These are phyloP conservation scores for Drosophila nigritarsus DNA, from an alignment of 2,888 invertebrate genomes.

Conservation along the genomic window DNA sequence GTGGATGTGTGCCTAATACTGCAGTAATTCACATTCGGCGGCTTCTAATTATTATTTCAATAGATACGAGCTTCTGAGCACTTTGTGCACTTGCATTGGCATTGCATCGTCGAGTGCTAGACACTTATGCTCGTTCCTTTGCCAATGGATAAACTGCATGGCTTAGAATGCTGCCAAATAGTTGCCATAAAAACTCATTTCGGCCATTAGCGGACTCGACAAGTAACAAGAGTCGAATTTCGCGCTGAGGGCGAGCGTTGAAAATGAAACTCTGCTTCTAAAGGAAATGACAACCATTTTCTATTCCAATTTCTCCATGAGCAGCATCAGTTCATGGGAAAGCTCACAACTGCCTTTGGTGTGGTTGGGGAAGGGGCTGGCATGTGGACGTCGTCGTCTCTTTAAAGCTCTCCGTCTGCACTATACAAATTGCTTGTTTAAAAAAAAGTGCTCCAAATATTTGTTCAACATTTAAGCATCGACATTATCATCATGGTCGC, in stretches of 20 bases:
- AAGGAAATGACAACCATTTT: constrained; percentile 71
- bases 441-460: constrained; percentile 63
- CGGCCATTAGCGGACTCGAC: constrained; percentile 53
- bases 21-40: constrained; percentile 52
- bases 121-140: constrained; percentile 4
- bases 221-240: constrained; percentile 38
- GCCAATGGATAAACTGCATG: constrained; percentile 40
- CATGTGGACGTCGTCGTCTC: constrained; percentile 33
- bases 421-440: constrained; percentile 72
- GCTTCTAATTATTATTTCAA: constrained; percentile 77
- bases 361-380: constrained; percentile 3
- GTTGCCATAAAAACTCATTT: constrained; percentile 68
- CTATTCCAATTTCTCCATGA: constrained; percentile 35
- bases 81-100: constrained; percentile 37
- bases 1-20: constrained; percentile 13
- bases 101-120: constrained; percentile 6
- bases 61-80: constrained; percentile 40
- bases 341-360: constrained; percentile 61
- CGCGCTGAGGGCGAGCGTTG: constrained; percentile 6
- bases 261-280: constrained; percentile 38
- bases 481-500: constrained; percentile 72
- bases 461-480: constrained; percentile 66
- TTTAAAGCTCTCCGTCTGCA: constrained; percentile 59
- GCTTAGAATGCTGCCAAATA: constrained; percentile 44
- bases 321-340: constrained; percentile 58